Percentiles rank a stretch among this genome's conserved stretches.
phyloP scores from a whole-genome alignment of 2,113 vertebrate genomes.

The Thamnophis sirtalis region DNA sequence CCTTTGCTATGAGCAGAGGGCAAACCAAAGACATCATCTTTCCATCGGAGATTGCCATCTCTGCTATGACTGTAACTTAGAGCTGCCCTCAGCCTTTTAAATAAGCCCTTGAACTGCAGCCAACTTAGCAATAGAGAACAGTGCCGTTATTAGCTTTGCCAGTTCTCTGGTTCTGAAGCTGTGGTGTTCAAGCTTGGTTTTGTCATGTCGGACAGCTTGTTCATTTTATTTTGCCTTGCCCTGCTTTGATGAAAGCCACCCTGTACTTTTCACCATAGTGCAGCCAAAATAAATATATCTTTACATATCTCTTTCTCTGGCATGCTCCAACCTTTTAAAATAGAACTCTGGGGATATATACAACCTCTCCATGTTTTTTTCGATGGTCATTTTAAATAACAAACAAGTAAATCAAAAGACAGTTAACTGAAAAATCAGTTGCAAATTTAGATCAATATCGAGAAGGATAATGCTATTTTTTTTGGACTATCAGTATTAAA shows the following conservation, averaged over 20 bases:
- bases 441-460: not conserved
- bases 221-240: conserved; percentile 53
- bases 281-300: conserved; percentile 26
- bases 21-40: not conserved
- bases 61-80: not conserved
- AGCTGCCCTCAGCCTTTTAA: not conserved
- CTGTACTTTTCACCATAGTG: conserved; percentile 28
- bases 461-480: not conserved
- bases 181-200: conserved; percentile 39
- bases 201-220: conserved; percentile 50
- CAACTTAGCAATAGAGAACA: conserved; percentile 46
- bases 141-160: conserved; percentile 52
- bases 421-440: conserved; percentile 5
- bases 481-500: not conserved
- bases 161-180: conserved; percentile 51
- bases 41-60: not conserved
- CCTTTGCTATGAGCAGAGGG: not conserved
- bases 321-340: conserved; percentile 40
- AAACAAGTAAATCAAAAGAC: not conserved
- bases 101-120: not conserved
- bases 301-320: conserved; percentile 1
- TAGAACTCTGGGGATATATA: conserved; percentile 7
- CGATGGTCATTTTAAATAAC: conserved; percentile 3
- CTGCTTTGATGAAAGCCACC: conserved; percentile 35
- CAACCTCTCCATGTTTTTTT: conserved; percentile 12